Base-by-base conservation (phyloP, 2,888 invertebrate genomes). In the Himalopsyche tibetana region DNA sequence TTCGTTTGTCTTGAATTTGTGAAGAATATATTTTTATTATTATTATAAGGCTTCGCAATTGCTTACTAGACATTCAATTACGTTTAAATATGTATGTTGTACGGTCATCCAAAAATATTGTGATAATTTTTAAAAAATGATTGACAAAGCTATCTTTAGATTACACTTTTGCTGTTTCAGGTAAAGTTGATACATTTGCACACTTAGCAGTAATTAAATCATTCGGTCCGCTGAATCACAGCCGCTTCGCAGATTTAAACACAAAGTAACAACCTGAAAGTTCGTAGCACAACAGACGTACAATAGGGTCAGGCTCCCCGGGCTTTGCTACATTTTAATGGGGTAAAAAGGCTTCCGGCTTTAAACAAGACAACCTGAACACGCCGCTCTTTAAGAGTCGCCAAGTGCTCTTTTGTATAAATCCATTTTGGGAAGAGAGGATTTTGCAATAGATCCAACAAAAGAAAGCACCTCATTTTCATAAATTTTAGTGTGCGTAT, bases 211-310 rank as follows among this genome's bases (percentile, higher is more conserved):
- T 63, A 63, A 63, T 63, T 63, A 63, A 63, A 63, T 63, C 63
- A 63, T 63, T 19, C 63, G 63, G 28, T 63, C 63, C 63, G 28
- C 19, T 63, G 63, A 63, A 19, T 28, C 63, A 19, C 63, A 63
- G 63, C 63, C 63, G 63, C 63, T 63, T 63, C 28, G 8, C 63
- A 63, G 63, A 63, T 63, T 63, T 63, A 63, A 63, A 15, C 28
- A 63, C 63, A 19, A 28, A 63, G 63, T 63, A 63, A 63, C 63
- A 63, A 63, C 63, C 19, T 28, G 63, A 63, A 63, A 63, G 63
- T 63, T 63, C 63, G 63, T 19, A 28, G 63, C 63, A 63, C 63
- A 63, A 63, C 63, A 63, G 63, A 63, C 63, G 63, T 63, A 63
- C 63, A 19, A 28, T 28, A n/a, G 63, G 63, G 63, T 63, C 63